phyloP scores from a whole-genome alignment of 2,888 invertebrate genomes.

The Tipula confusa region DNA sequence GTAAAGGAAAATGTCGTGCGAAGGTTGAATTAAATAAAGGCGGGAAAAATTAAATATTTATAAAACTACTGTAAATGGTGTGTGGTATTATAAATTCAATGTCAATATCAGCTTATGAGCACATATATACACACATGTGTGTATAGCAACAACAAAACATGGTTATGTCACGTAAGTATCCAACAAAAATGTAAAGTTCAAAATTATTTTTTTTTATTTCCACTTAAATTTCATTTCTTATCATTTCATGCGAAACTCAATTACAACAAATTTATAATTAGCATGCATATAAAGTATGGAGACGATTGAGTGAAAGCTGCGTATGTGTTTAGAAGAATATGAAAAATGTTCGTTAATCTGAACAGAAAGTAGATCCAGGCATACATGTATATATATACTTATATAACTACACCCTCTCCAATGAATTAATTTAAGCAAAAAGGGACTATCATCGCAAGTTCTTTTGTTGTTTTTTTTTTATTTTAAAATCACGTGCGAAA shows the following conservation, averaged over 20 bases:
- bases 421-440: not conserved
- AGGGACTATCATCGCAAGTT: not conserved
- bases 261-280: not conserved
- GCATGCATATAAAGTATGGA: not conserved
- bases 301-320: not conserved
- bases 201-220: not conserved
- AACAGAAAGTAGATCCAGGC: not conserved
- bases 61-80: not conserved
- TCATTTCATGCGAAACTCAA: not conserved
- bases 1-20: not conserved
- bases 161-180: not conserved
- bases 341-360: not conserved
- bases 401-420: not conserved
- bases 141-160: not conserved
- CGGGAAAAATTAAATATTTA: not conserved
- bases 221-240: constrained; percentile 12
- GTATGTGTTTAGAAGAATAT: not conserved
- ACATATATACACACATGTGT: not conserved
- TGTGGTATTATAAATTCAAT: not conserved
- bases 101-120: not conserved
- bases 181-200: not conserved
- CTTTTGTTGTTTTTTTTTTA: not conserved
- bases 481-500: not conserved
- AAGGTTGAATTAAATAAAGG: not conserved
- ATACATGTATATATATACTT: not conserved